Conservation (phyloP, 2,888 invertebrate species). For the Ormyrus thymus region DNA sequence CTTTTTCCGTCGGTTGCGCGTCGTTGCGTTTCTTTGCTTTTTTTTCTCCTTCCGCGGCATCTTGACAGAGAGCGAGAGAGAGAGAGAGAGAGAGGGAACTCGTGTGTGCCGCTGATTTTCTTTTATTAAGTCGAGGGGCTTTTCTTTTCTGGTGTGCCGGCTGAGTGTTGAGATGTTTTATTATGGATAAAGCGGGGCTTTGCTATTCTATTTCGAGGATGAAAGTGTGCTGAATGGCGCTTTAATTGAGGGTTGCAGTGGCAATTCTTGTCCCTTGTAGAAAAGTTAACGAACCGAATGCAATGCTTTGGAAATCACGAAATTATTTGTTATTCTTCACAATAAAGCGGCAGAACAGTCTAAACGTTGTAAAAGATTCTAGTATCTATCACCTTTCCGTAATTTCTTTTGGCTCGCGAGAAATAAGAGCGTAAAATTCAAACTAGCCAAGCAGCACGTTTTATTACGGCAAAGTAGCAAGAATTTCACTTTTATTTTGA, state of each 20-base stretch:
- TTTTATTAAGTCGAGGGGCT: conserved; percentile 33
- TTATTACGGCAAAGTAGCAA: no score
- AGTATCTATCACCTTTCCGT: no score
- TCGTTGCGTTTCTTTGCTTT: background rate
- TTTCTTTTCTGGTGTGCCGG: conserved; percentile 2
- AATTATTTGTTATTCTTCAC: no score
- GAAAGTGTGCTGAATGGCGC: background rate
- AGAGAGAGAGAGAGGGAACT: background rate
- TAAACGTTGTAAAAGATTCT: no score
- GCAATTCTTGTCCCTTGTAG: no score
- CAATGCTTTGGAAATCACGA: no score
- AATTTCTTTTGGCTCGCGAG: no score
- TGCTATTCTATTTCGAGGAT: background rate
- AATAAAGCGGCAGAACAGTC: no score
- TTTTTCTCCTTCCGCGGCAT: background rate
- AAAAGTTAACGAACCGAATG: no score
- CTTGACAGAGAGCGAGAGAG: background rate
- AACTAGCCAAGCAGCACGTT: no score
- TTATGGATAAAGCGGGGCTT: background rate
- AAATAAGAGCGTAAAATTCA: no score
- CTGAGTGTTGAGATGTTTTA: background rate
- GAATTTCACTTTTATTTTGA: no score
- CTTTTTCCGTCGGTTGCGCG: conserved; percentile 9
- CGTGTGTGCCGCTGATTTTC: background rate
- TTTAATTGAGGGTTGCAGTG: background rate